These are phyloP conservation scores for Paguma larvata DNA, from an alignment of 2,797 vertebrate species.

Conservation along the genomic window DNA sequence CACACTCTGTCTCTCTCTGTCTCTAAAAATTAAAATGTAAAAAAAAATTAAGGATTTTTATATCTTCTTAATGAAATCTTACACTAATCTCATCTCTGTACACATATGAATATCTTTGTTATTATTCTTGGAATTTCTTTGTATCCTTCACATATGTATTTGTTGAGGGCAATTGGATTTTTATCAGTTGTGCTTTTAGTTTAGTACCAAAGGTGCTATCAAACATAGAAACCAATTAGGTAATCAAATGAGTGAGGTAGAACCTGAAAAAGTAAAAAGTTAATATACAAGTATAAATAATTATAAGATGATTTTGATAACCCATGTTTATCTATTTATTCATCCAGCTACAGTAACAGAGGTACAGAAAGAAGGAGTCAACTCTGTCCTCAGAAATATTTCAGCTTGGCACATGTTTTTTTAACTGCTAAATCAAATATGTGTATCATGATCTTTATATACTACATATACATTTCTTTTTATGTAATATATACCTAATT, in stretches of 20 bases:
- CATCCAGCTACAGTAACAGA: background rate
- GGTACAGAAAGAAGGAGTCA: background rate
- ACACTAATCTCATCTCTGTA: background rate
- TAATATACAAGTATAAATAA: background rate
- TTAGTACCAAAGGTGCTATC: background rate
- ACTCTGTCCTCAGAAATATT: background rate
- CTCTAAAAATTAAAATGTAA: too few relatives aligned
- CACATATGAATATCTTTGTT: background rate
- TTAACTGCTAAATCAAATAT: background rate
- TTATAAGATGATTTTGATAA: background rate
- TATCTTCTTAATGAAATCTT: background rate
- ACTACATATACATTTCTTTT: background rate
- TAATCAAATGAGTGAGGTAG: background rate
- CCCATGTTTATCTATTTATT: background rate
- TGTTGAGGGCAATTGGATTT: background rate
- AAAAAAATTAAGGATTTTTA: background rate
- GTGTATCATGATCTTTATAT: background rate
- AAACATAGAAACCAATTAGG: background rate
- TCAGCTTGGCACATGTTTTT: background rate
- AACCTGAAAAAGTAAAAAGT: background rate
- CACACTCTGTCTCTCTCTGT: too few relatives aligned
- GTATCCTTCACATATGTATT: background rate
- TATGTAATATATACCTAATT: background rate
- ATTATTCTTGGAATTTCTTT: background rate
- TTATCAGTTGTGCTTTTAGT: background rate